Evolutionary conservation across 1,140 invertebrate species (phyloP).

Genomic region (Nymphalis io): DNA sequence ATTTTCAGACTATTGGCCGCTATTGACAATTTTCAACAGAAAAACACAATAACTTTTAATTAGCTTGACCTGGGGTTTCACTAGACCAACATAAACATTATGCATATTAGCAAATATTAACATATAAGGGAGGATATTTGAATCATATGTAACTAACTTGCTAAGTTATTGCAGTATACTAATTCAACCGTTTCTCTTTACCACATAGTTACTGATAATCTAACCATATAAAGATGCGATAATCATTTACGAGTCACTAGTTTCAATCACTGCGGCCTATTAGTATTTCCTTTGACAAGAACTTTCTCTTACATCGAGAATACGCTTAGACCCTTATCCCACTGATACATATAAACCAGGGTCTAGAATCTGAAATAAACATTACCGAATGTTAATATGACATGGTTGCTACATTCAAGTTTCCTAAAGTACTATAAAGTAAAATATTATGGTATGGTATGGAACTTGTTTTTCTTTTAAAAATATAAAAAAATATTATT

Average conservation of each 20-base stretch:
- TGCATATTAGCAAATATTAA: too few species aligned
- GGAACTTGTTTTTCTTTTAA: too few species aligned
- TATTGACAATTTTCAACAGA: too few species aligned
- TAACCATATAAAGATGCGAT: background rate
- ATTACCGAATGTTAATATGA: background rate
- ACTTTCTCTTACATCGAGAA: background rate
- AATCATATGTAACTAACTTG: too few species aligned
- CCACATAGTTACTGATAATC: background rate
- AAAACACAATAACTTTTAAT: too few species aligned
- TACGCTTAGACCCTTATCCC: slow-evolving; percentile 2
- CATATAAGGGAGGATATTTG: too few species aligned
- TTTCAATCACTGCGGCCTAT: background rate
- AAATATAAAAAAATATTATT: too few species aligned
- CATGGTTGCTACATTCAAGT: background rate
- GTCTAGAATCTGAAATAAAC: background rate
- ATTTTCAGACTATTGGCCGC: too few species aligned
- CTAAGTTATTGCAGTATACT: too few species aligned
- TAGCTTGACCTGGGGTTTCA: too few species aligned
- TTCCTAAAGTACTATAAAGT: background rate
- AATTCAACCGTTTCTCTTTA: background rate
- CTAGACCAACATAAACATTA: too few species aligned
- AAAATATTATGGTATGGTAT: too few species aligned
- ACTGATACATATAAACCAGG: background rate
- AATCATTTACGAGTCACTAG: background rate
- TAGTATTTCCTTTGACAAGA: background rate